phyloP scores from a whole-genome alignment of 92 coral and sea anemone genomes.

The Blastomussa wellsi region DNA sequence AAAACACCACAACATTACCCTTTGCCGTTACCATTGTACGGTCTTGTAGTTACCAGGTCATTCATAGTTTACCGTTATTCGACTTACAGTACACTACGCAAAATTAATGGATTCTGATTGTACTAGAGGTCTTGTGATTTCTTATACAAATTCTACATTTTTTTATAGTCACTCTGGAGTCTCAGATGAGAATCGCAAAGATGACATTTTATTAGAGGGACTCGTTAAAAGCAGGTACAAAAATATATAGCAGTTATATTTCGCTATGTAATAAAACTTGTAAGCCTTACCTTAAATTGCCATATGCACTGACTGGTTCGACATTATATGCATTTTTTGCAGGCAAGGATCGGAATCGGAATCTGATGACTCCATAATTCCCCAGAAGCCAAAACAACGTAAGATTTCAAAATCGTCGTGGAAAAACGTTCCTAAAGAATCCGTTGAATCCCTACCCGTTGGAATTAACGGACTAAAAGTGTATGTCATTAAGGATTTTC shows the following conservation, averaged over 20 bases:
- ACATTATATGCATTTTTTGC: not conserved
- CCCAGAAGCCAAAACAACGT: constrained; percentile 21
- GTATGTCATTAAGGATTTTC: constrained; percentile 20
- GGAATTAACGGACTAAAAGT: constrained; percentile 29
- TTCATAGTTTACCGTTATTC: constrained; percentile 6
- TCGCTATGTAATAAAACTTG: not conserved
- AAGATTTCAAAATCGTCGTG: constrained; percentile 24
- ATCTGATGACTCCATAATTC: constrained; percentile 30
- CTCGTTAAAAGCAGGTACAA: constrained; percentile 12
- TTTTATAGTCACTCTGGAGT: constrained; percentile 49
- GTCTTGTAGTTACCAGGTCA: not conserved
- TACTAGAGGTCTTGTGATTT: too few relatives aligned
- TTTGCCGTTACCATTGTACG: not conserved
- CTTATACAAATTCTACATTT: too few relatives aligned
- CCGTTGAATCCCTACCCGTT: not conserved
- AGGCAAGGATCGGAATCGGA: constrained; percentile 15
- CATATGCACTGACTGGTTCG: not conserved
- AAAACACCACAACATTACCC: not conserved
- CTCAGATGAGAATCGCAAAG: not conserved
- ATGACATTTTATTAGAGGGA: not conserved
- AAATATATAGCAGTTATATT: constrained; percentile 1
- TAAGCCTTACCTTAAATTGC: not conserved
- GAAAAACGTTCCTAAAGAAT: not conserved
- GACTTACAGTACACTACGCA: not conserved
- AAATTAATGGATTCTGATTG: too few relatives aligned